Conservation (phyloP, 1,140 invertebrate genomes). For the Heliconius eleuchia region DNA sequence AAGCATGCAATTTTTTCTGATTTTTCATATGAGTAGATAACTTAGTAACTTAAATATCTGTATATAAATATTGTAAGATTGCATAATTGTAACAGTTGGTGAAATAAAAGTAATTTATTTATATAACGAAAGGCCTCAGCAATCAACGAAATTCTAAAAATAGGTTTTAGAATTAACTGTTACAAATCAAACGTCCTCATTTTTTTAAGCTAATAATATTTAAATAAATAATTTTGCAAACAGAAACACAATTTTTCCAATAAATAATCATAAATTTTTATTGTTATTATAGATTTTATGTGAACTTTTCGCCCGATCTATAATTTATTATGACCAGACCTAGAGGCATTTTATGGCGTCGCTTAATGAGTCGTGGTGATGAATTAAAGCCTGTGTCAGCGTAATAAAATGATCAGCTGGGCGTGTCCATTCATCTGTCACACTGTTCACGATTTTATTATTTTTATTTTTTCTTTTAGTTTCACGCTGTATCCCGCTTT, state of each 20-base stretch:
- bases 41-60: too few species aligned
- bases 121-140: too few species aligned
- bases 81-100: too few species aligned
- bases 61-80: neutral
- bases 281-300: conserved; percentile 33
- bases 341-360: conserved; percentile 44
- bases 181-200: neutral
- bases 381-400: conserved; percentile 46
- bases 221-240: neutral
- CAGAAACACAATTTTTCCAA: conserved; percentile 40
- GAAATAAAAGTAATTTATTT: too few species aligned
- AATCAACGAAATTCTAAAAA: too few species aligned
- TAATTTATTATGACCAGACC: conserved; percentile 47
- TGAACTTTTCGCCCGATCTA: conserved; percentile 46
- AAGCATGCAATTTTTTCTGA: too few species aligned
- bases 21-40: too few species aligned
- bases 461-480: neutral
- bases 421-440: neutral
- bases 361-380: conserved; percentile 52
- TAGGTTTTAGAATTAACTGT: too few species aligned
- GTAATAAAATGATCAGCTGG: neutral
- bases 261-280: conserved; percentile 46
- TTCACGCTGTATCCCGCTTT: neutral
- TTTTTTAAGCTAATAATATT: too few species aligned
- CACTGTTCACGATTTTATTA: neutral